These are phyloP conservation scores for Temnothorax unifasciatus DNA, from an alignment of 2,888 invertebrate species.

Conservation along the genomic window DNA sequence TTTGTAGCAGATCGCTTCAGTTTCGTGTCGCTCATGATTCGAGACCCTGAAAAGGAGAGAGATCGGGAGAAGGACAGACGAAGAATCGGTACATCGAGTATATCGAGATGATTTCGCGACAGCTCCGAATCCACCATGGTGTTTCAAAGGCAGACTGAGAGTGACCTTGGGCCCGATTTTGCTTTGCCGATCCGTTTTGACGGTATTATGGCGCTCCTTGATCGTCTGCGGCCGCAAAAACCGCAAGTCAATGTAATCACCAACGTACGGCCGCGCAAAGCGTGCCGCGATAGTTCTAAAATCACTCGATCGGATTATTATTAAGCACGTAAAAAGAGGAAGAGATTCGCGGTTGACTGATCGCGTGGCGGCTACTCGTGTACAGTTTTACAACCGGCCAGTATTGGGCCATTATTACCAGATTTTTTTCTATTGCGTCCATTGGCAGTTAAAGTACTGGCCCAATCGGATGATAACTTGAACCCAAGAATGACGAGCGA, in stretches of 20 bases:
- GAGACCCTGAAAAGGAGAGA: not conserved
- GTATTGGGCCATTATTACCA: not conserved
- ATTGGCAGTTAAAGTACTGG: too few species aligned
- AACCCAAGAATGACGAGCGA: too few species aligned
- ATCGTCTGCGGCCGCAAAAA: not conserved
- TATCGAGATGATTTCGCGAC: constrained; percentile 64
- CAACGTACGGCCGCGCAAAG: not conserved
- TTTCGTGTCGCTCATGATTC: constrained; percentile 8
- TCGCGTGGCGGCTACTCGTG: not conserved
- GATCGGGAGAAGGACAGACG: not conserved
- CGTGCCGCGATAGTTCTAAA: not conserved
- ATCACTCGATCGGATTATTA: constrained; percentile 13
- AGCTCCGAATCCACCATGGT: constrained; percentile 61
- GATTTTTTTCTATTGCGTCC: not conserved
- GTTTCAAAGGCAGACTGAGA: constrained; percentile 55
- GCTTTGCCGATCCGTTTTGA: constrained; percentile 81
- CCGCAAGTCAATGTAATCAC: not conserved
- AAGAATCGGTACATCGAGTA: not conserved
- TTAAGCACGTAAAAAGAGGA: not conserved
- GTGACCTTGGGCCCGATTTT: constrained; percentile 83
- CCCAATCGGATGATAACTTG: too few species aligned
- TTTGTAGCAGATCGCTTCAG: constrained; percentile 19
- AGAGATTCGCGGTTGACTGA: constrained; percentile 8
- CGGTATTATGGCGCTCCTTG: constrained; percentile 73
- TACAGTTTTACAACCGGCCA: not conserved